phyloP scores from a whole-genome alignment of 2,113 vertebrate species.

The Mustelus asterias region DNA sequence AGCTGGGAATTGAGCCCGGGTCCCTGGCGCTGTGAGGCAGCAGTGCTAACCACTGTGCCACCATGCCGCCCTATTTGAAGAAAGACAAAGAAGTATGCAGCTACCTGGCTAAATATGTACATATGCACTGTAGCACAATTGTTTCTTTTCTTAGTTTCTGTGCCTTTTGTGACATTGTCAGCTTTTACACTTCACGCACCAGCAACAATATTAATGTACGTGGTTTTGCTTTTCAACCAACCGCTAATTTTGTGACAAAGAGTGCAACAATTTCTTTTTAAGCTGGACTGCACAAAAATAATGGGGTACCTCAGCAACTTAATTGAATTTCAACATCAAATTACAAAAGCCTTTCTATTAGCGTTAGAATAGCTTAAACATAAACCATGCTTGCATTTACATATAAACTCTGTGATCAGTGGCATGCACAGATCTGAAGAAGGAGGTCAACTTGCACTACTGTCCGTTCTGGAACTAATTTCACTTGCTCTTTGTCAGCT shows the following conservation, averaged over 20 bases:
- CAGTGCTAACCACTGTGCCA: too few species aligned
- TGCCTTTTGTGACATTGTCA: conserved; percentile 1
- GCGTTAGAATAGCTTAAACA: background rate
- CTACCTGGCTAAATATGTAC: background rate
- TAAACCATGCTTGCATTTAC: conserved; percentile 22
- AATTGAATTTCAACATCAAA: conserved; percentile 36
- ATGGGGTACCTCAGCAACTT: conserved; percentile 1
- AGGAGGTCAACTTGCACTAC: background rate
- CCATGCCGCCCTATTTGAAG: background rate
- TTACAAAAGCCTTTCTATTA: conserved; percentile 1
- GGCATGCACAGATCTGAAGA: background rate
- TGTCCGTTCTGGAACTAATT: background rate
- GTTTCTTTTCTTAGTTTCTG: background rate
- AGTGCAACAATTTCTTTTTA: background rate
- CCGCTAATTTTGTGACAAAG: background rate
- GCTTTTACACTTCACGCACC: conserved; percentile 23
- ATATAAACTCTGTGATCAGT: conserved; percentile 1
- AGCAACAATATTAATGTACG: background rate
- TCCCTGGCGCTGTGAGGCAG: too few species aligned
- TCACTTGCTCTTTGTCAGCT: background rate
- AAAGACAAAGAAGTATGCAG: background rate
- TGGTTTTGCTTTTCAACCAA: background rate
- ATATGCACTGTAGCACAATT: background rate
- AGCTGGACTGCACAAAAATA: conserved; percentile 33
- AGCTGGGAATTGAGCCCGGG: too few species aligned